phyloP scores from a whole-genome alignment of 2,888 invertebrate genomes.

The Gastrophysa polygoni region DNA sequence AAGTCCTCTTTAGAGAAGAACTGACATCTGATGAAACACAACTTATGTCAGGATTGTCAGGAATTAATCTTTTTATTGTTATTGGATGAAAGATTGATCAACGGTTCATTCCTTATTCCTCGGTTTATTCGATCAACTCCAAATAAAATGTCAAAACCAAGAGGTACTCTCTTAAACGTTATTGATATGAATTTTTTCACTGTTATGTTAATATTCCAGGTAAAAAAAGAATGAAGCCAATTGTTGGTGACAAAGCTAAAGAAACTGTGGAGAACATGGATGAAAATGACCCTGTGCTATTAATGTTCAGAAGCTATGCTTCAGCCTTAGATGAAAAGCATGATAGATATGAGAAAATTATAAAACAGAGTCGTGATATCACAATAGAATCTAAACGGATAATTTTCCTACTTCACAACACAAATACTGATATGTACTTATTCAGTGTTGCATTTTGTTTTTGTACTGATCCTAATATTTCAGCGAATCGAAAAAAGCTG shows the following conservation, averaged over 20 bases:
- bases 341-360: conserved; percentile 81
- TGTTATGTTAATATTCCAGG: no score
- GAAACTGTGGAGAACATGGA: conserved; percentile 58
- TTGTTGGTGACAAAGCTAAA: conserved; percentile 58
- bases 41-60: no score
- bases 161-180: conserved; percentile 15
- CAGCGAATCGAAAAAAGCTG: conserved; percentile 63
- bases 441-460: background rate
- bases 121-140: no score
- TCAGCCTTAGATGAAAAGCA: conserved; percentile 75
- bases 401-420: conserved; percentile 83
- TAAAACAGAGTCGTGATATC: conserved; percentile 81
- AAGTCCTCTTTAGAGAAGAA: background rate
- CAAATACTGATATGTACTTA: conserved; percentile 59
- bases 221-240: conserved; percentile 38
- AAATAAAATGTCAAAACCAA: conserved; percentile 24
- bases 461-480: conserved; percentile 18
- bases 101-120: no score
- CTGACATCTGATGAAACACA: no score
- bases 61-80: no score
- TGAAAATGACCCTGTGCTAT: conserved; percentile 62
- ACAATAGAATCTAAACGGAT: conserved; percentile 90
- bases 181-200: no score
- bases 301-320: conserved; percentile 70
- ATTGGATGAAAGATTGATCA: no score